A percentile compares a stretch with the other conserved stretches of the same genome.
phyloP scores from a whole-genome alignment of 2,888 invertebrate genomes.

The Agrilus cyanescens region DNA sequence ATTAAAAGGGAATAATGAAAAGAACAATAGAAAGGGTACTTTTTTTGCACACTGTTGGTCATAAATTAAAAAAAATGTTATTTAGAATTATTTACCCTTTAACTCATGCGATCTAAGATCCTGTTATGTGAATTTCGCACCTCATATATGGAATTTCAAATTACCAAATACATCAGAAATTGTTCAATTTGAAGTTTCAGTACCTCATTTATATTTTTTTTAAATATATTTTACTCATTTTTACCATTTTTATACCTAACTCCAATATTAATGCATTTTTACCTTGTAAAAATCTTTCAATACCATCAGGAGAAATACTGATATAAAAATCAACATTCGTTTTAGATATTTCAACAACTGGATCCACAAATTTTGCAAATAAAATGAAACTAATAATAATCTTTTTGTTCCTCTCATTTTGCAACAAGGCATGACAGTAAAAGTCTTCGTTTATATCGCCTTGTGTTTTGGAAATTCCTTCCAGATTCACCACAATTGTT shows the following conservation, averaged over 20 bases:
- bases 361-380: conserved; percentile 45
- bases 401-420: conserved; percentile 42
- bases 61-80: too few species aligned
- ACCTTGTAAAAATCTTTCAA: conserved; percentile 11
- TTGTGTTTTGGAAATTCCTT: conserved; percentile 34
- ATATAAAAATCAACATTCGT: conserved; percentile 38
- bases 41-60: too few species aligned
- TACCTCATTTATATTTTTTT: too few species aligned
- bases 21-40: too few species aligned
- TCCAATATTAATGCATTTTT: not conserved
- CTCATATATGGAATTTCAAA: too few species aligned
- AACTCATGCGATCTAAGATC: too few species aligned
- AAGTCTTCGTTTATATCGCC: conserved; percentile 41
- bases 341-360: conserved; percentile 42
- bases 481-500: conserved; percentile 34
- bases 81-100: too few species aligned
- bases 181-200: too few species aligned
- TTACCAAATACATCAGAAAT: too few species aligned
- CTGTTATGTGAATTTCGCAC: too few species aligned
- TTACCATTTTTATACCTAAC: not conserved
- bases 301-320: conserved; percentile 32
- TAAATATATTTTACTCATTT: not conserved
- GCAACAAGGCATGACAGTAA: conserved; percentile 45
- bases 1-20: too few species aligned
- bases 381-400: conserved; percentile 40